Evolutionary conservation across 2,888 invertebrate species (phyloP).

Genomic region (Prenolepis imparis): DNA sequence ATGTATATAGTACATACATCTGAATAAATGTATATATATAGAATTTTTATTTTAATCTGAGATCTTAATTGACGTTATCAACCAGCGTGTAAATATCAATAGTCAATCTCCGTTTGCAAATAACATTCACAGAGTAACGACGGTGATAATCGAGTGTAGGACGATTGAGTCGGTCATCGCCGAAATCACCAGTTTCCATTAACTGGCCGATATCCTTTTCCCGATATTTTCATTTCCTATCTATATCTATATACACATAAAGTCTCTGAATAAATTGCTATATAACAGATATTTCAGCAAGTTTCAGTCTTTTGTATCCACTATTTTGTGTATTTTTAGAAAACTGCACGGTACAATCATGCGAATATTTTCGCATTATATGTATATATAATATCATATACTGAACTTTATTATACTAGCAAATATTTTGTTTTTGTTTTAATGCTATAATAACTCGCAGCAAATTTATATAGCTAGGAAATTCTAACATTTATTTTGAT

Average conservation of each 20-base stretch:
- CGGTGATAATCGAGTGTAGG: slow-evolving; percentile 66
- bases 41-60: slow-evolving; percentile 60
- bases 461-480: neutral
- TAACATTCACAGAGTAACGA: slow-evolving; percentile 67
- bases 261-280: slow-evolving; percentile 9
- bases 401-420: too few relatives aligned
- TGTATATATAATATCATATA: too few relatives aligned
- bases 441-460: neutral
- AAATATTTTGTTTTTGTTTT: neutral
- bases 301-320: neutral
- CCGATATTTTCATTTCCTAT: slow-evolving; percentile 32
- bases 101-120: slow-evolving; percentile 79
- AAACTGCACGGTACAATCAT: neutral
- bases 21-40: neutral
- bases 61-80: slow-evolving; percentile 67
- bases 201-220: slow-evolving; percentile 33
- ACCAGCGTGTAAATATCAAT: slow-evolving; percentile 45
- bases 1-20: neutral
- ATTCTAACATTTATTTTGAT: too few relatives aligned
- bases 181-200: slow-evolving; percentile 50
- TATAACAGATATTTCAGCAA: neutral
- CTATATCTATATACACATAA: slow-evolving; percentile 1
- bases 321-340: slow-evolving; percentile 30
- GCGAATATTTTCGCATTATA: neutral
- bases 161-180: slow-evolving; percentile 60